Evolutionary conservation across 2,888 invertebrate genomes (phyloP).

Genomic region (Catocala sponsa): DNA sequence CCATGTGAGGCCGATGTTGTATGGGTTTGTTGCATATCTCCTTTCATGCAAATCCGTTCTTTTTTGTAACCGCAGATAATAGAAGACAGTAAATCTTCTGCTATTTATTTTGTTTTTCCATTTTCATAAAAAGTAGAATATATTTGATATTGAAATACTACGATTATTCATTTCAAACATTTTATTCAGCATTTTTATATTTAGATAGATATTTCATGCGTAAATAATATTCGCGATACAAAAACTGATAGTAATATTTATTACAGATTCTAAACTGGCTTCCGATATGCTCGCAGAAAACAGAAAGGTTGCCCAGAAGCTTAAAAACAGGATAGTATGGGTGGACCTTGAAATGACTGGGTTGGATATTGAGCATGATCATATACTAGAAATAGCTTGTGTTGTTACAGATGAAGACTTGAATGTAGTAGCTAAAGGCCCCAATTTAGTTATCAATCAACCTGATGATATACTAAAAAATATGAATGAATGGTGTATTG

Average conservation of each 20-base stretch:
- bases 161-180: too few relatives aligned
- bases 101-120: too few relatives aligned
- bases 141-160: too few relatives aligned
- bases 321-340: conserved; percentile 89
- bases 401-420: conserved; percentile 94
- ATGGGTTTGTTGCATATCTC: too few relatives aligned
- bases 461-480: conserved; percentile 90
- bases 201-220: too few relatives aligned
- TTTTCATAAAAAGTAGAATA: too few relatives aligned
- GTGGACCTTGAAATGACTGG: conserved; percentile 97
- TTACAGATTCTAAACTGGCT: conserved; percentile 29
- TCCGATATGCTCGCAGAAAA: conserved; percentile 32
- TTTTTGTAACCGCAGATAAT: too few relatives aligned
- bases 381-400: conserved; percentile 96
- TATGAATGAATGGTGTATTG: conserved; percentile 95
- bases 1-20: too few relatives aligned
- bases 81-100: too few relatives aligned
- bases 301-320: conserved; percentile 59
- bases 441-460: conserved; percentile 93
- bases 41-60: too few relatives aligned
- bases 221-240: too few relatives aligned
- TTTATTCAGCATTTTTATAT: too few relatives aligned
- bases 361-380: conserved; percentile 91
- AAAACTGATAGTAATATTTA: not conserved
- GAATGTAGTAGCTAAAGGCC: conserved; percentile 92